These are phyloP conservation scores for Eunapius fragilis DNA, from an alignment of 37 sponge, comb jelly and placozoan species.

Conservation along the genomic window DNA sequence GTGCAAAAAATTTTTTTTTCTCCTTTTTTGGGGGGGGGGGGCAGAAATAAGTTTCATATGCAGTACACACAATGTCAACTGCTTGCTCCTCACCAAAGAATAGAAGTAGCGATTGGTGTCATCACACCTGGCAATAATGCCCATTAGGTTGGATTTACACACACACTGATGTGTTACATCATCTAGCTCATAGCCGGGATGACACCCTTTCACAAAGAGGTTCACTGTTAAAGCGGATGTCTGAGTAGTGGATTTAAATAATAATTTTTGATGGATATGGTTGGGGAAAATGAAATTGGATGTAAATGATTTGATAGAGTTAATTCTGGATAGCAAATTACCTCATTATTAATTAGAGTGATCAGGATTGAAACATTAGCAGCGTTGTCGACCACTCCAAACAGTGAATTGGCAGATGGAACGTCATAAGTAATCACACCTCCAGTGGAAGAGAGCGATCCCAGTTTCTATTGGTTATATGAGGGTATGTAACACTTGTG, in stretches of 20 bases:
- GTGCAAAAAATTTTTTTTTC: background rate
- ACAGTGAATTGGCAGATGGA: constrained; percentile 6
- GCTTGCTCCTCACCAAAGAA: constrained; percentile 33
- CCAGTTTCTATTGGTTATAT: too few relatives aligned
- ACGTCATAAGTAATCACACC: constrained; percentile 22
- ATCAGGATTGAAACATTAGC: constrained; percentile 22
- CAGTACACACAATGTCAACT: background rate
- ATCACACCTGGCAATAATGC: constrained; percentile 46
- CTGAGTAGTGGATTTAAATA: background rate
- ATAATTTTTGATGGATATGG: too few relatives aligned
- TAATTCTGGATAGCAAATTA: background rate
- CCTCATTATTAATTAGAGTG: constrained; percentile 39
- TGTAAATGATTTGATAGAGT: too few relatives aligned
- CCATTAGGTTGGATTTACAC: background rate
- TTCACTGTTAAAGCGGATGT: background rate
- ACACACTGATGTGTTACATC: constrained; percentile 12
- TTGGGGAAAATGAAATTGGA: too few relatives aligned
- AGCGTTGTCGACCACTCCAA: background rate
- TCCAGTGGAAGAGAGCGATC: constrained; percentile 46
- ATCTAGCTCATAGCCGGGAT: constrained; percentile 60
- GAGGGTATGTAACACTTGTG: too few relatives aligned
- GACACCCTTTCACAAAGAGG: constrained; percentile 42
- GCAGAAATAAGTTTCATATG: background rate
- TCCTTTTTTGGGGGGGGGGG: background rate
- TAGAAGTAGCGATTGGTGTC: constrained; percentile 52